Evolutionary conservation across 2,113 vertebrate species (phyloP).

Genomic region (Cryptomyrus ogoouensis): DNA sequence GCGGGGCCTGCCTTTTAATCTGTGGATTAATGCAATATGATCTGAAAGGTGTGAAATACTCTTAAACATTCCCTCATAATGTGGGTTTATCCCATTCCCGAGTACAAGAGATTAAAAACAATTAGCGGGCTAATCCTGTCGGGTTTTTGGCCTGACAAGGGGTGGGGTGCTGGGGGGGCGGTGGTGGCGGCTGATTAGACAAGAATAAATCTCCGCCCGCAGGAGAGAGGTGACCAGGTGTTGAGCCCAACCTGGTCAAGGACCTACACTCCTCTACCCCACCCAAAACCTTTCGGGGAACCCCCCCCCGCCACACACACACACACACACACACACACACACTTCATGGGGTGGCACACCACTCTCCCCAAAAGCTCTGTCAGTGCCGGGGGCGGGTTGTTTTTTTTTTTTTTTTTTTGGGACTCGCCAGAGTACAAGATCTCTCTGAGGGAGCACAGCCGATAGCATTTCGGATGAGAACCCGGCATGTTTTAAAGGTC

Average conservation of each 20-base stretch:
- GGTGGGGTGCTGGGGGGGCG: not conserved
- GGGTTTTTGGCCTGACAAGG: constrained; percentile 29
- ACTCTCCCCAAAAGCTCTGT: not conserved
- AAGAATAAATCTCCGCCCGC: not conserved
- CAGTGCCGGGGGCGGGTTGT: not conserved
- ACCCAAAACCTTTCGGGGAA: not conserved
- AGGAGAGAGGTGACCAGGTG: constrained; percentile 18
- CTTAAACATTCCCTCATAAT: constrained; percentile 41
- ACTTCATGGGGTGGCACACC: not conserved
- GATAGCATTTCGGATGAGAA: constrained; percentile 40
- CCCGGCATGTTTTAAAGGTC: constrained; percentile 30
- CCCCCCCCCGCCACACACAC: not conserved
- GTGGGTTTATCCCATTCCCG: constrained; percentile 33
- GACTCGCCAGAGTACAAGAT: constrained; percentile 22
- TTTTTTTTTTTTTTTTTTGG: constrained; percentile 1
- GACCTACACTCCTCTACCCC: not conserved
- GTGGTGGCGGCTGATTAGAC: not conserved
- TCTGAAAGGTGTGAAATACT: constrained; percentile 45
- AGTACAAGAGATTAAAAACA: constrained; percentile 47
- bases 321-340: not conserved
- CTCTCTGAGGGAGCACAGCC: constrained; percentile 17
- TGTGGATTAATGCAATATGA: constrained; percentile 35
- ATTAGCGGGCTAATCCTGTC: constrained; percentile 46
- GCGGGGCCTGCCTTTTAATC: constrained; percentile 29
- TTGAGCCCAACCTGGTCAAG: constrained; percentile 21